These are phyloP conservation scores for Psittacula cyanocephala DNA, from an alignment of 2,113 vertebrate species.

Conservation along the genomic window DNA sequence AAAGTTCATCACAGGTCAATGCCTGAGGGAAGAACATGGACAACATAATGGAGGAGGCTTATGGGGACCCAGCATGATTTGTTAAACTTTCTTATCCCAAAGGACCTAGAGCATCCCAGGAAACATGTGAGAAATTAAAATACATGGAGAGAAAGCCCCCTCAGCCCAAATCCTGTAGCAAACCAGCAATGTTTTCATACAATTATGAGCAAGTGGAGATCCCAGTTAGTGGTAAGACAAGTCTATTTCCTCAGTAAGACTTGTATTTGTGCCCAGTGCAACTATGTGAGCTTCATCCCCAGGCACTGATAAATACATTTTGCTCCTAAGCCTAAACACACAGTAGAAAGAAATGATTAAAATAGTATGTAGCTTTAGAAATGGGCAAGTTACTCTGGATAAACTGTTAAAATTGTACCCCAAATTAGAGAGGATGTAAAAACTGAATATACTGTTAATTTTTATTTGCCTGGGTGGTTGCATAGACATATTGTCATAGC, in stretches of 20 bases:
- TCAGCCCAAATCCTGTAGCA: neutral
- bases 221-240: neutral
- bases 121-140: neutral
- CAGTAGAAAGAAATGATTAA: neutral
- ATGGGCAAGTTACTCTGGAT: neutral
- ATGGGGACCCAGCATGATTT: neutral
- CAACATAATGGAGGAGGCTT: neutral
- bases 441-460: neutral
- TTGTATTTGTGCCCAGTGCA: neutral
- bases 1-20: neutral
- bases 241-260: neutral
- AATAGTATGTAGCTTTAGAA: neutral
- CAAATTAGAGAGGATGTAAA: neutral
- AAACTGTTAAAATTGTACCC: neutral
- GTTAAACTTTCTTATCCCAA: neutral
- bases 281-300: neutral
- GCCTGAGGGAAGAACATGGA: neutral
- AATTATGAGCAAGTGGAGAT: neutral
- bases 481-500: neutral
- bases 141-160: neutral
- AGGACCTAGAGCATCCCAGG: neutral
- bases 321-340: neutral
- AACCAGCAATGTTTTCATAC: neutral
- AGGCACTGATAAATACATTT: neutral
- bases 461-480: neutral